A percentile compares a stretch with the other conserved stretches of the same genome.
These are phyloP conservation scores for Andrena haemorrhoa DNA, from an alignment of 2,888 invertebrate genomes.

Conservation along the genomic window DNA sequence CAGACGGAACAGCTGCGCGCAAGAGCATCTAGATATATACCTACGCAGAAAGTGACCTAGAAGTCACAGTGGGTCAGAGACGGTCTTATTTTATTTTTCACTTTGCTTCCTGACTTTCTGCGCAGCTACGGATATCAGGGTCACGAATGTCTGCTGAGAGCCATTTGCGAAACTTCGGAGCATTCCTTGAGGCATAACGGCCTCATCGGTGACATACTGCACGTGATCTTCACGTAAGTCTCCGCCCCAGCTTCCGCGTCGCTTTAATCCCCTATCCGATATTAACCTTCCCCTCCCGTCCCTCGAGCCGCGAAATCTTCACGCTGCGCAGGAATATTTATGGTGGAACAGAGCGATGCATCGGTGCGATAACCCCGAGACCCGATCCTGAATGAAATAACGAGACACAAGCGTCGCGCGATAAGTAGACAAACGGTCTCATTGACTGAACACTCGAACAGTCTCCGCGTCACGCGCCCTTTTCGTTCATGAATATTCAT, in stretches of 20 bases:
- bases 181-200: conserved; percentile 89
- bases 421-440: neutral
- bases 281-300: neutral
- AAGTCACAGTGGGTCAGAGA: conserved; percentile 54
- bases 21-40: conserved; percentile 21
- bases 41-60: conserved; percentile 44
- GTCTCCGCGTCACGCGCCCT: neutral
- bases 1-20: conserved; percentile 20
- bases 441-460: neutral
- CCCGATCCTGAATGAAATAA: no score
- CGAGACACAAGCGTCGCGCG: neutral
- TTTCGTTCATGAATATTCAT: conserved; percentile 3
- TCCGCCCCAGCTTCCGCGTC: conserved; percentile 19
- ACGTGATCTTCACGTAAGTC: conserved; percentile 89
- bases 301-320: no score
- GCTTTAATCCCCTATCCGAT: neutral
- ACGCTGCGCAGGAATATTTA: no score
- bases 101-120: conserved; percentile 50
- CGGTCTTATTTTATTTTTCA: conserved; percentile 57
- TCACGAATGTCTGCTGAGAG: conserved; percentile 90
- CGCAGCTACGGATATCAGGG: conserved; percentile 70
- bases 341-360: no score
- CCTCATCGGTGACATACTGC: conserved; percentile 90
- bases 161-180: conserved; percentile 92
- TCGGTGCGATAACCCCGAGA: no score